Conservation (phyloP, 2,888 invertebrate species). For the Dorcus parallelipipedus region DNA sequence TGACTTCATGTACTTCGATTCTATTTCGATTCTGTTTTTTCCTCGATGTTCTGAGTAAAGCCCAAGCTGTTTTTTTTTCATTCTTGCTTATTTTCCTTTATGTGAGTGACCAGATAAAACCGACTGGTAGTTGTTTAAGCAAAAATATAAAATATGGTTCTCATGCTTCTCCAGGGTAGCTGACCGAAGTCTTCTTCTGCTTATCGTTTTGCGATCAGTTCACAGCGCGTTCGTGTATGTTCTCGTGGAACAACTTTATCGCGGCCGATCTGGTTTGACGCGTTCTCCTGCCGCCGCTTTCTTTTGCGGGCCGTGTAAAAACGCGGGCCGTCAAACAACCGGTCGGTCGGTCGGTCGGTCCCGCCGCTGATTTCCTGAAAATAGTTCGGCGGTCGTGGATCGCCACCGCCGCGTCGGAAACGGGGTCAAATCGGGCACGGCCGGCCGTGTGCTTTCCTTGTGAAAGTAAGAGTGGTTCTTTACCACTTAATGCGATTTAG, state of each 20-base stretch:
- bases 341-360: too few relatives aligned
- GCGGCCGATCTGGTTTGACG: slow-evolving; percentile 7
- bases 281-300: slow-evolving; percentile 16
- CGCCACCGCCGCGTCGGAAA: slow-evolving; percentile 13
- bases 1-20: too few relatives aligned
- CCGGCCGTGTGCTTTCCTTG: slow-evolving; percentile 31
- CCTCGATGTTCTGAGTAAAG: too few relatives aligned
- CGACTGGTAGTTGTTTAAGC: too few relatives aligned
- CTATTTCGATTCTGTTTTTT: too few relatives aligned
- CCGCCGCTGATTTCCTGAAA: slow-evolving; percentile 13
- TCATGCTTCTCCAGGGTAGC: too few relatives aligned
- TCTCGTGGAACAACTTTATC: slow-evolving; percentile 10
- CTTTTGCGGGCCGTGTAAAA: slow-evolving; percentile 17
- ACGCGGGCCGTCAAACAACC: neutral
- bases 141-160: too few relatives aligned
- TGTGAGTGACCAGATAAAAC: too few relatives aligned
- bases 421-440: slow-evolving; percentile 16
- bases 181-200: too few relatives aligned
- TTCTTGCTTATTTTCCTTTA: too few relatives aligned
- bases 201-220: too few relatives aligned
- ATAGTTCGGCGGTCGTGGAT: slow-evolving; percentile 11
- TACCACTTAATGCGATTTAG: neutral
- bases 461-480: slow-evolving; percentile 35
- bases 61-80: too few relatives aligned
- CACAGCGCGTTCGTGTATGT: neutral